phyloP scores from a whole-genome alignment of 2,113 vertebrate species.

The Gorsachius goisagi region DNA sequence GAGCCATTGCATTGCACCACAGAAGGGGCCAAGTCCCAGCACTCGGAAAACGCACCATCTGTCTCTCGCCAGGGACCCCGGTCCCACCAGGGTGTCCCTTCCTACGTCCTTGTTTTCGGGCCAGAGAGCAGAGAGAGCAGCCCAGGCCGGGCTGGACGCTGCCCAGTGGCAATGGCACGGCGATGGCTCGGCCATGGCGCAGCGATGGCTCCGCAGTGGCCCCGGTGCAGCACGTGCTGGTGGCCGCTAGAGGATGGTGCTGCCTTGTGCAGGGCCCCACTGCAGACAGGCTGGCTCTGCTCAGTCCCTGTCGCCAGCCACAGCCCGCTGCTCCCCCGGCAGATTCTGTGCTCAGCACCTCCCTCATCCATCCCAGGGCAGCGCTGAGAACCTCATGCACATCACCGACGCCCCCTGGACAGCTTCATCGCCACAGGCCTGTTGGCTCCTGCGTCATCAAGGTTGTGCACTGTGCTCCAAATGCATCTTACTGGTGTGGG shows the following conservation, averaged over 20 bases:
- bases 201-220: accelerated
- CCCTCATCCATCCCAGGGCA: background rate
- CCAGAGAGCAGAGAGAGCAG: background rate
- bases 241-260: constrained; percentile 50
- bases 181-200: accelerated
- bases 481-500: background rate
- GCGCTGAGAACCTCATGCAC: background rate
- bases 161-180: background rate
- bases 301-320: background rate
- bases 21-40: background rate
- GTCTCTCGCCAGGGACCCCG: background rate
- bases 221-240: background rate
- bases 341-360: background rate
- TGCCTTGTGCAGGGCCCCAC: background rate
- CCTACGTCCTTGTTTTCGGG: background rate
- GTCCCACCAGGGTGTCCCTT: background rate
- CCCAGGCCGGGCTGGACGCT: background rate
- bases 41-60: background rate
- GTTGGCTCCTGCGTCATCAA: background rate
- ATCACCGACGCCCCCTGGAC: background rate
- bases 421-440: accelerated
- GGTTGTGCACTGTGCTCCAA: background rate
- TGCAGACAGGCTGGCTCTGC: background rate
- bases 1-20: background rate
- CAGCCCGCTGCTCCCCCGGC: background rate